These are phyloP conservation scores for Geopemphigus sp. DNA, from an alignment of 1,140 invertebrate species.

Conservation along the genomic window DNA sequence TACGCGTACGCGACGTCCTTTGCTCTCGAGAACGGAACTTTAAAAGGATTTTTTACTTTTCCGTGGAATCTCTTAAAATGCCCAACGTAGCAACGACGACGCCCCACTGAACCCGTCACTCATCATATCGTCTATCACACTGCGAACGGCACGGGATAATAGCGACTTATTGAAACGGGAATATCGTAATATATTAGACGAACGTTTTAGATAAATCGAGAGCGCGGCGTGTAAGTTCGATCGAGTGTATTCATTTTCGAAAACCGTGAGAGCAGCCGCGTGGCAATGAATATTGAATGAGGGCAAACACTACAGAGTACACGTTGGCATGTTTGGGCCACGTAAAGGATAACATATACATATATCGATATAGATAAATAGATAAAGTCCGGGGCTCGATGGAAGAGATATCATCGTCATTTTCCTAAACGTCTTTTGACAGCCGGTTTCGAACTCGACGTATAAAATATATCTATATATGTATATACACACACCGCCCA, in stretches of 20 bases:
- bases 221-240: too few species aligned
- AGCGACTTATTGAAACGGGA: background rate
- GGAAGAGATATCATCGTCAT: background rate
- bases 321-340: background rate
- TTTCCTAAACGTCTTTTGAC: constrained; percentile 2
- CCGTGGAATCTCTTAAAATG: background rate
- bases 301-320: constrained; percentile 1
- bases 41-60: background rate
- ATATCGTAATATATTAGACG: background rate
- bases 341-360: too few species aligned
- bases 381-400: too few species aligned
- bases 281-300: constrained; percentile 6
- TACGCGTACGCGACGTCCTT: too few species aligned
- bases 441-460: background rate
- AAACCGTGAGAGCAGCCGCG: background rate
- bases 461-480: too few species aligned
- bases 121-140: too few species aligned
- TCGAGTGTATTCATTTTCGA: background rate
- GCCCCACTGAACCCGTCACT: background rate
- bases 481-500: background rate
- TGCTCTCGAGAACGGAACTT: background rate
- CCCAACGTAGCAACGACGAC: background rate
- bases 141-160: background rate
- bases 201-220: background rate
- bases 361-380: too few species aligned